These are phyloP conservation scores for Himalopsyche anomala DNA, from an alignment of 2,888 invertebrate species.

Conservation along the genomic window DNA sequence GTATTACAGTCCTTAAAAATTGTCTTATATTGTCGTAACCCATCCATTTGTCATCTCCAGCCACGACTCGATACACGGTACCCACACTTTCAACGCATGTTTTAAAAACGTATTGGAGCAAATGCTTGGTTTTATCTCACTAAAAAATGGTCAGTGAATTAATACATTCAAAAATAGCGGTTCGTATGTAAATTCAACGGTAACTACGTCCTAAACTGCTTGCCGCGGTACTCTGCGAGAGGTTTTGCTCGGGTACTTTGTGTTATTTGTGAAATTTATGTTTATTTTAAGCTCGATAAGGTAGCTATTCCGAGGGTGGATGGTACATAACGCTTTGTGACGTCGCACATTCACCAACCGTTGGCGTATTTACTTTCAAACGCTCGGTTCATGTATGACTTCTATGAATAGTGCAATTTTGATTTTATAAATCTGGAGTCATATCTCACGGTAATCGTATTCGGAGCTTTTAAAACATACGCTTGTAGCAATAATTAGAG, in stretches of 20 bases:
- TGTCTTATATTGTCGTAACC: too few relatives aligned
- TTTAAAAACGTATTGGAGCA: not conserved
- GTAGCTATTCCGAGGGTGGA: slow-evolving; percentile 5
- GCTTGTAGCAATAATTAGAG: too few relatives aligned
- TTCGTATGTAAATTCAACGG: slow-evolving; percentile 1
- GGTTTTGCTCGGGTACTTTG: not conserved
- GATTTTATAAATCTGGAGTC: too few relatives aligned
- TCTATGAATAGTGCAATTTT: too few relatives aligned
- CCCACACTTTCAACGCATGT: not conserved
- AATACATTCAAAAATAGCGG: not conserved
- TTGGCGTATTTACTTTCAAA: not conserved
- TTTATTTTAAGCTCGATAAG: slow-evolving; percentile 38
- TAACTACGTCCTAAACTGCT: slow-evolving; percentile 8
- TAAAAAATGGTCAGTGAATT: not conserved
- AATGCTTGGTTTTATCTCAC: not conserved
- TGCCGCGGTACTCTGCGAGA: not conserved
- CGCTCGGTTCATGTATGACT: not conserved
- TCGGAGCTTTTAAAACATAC: too few relatives aligned
- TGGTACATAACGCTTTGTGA: slow-evolving; percentile 18
- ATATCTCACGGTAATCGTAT: too few relatives aligned
- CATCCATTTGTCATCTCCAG: too few relatives aligned
- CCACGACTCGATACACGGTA: too few relatives aligned
- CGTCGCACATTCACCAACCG: not conserved
- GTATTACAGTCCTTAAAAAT: too few relatives aligned
- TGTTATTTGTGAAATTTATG: slow-evolving; percentile 35